These are phyloP conservation scores for Plusia festucae DNA, from an alignment of 2,888 invertebrate genomes.

Conservation along the genomic window DNA sequence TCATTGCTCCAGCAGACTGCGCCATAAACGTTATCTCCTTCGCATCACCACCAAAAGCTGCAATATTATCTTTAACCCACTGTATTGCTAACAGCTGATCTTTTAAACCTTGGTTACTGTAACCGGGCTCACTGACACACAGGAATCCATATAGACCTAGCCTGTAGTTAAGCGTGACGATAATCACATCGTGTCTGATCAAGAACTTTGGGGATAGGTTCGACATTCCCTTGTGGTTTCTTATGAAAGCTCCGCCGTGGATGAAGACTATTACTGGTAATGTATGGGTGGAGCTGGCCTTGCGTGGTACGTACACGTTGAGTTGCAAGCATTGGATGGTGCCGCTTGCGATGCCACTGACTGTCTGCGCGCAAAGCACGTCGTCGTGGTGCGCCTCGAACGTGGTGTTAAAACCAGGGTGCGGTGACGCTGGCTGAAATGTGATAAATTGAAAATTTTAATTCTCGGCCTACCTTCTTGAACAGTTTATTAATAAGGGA, in stretches of 20 bases:
- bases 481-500: too few relatives aligned
- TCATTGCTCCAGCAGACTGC: slow-evolving; percentile 36
- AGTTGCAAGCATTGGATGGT: slow-evolving; percentile 33
- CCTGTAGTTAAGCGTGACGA: slow-evolving; percentile 43
- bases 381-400: slow-evolving; percentile 17
- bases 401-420: slow-evolving; percentile 19
- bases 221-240: slow-evolving; percentile 6
- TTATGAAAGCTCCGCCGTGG: slow-evolving; percentile 30
- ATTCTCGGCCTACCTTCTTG: too few relatives aligned
- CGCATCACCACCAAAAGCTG: slow-evolving; percentile 37
- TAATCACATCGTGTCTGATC: slow-evolving; percentile 23
- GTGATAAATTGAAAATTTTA: not conserved
- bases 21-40: slow-evolving; percentile 29
- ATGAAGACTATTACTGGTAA: slow-evolving; percentile 42
- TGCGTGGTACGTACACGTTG: slow-evolving; percentile 36
- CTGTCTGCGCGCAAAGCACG: slow-evolving; percentile 29
- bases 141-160: slow-evolving; percentile 39
- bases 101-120: slow-evolving; percentile 43
- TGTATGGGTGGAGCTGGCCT: not conserved
- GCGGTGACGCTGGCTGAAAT: slow-evolving; percentile 15
- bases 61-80: slow-evolving; percentile 43
- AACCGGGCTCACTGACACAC: slow-evolving; percentile 22
- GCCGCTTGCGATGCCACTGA: slow-evolving; percentile 14
- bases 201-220: slow-evolving; percentile 21
- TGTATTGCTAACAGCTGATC: slow-evolving; percentile 39